A percentile compares a stretch with the other conserved stretches of the same genome.
phyloP scores from a whole-genome alignment of 2,113 vertebrate genomes.

The Plecotus auritus region DNA sequence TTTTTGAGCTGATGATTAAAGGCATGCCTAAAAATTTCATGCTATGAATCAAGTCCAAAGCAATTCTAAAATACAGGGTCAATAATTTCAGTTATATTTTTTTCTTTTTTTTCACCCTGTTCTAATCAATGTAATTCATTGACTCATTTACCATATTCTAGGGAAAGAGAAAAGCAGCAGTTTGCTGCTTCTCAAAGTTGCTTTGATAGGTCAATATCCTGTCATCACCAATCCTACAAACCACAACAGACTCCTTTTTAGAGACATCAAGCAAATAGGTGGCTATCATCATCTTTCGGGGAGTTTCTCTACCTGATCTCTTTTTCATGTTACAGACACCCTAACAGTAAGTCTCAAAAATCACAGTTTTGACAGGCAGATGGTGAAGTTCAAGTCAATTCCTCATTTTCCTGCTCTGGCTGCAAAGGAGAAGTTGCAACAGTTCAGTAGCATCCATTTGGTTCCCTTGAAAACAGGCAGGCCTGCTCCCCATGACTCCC shows the following conservation, averaged over 20 bases:
- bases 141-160: background rate
- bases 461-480: background rate
- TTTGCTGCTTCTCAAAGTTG: slow-evolving; percentile 37
- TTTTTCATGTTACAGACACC: slow-evolving; percentile 11
- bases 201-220: slow-evolving; percentile 39
- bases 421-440: background rate
- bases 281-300: background rate
- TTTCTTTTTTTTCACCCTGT: background rate
- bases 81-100: background rate
- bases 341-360: slow-evolving; percentile 35
- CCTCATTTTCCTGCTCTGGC: background rate
- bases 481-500: background rate
- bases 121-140: slow-evolving; percentile 30
- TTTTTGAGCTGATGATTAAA: background rate
- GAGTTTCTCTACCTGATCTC: background rate
- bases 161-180: background rate
- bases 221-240: background rate
- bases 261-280: slow-evolving; percentile 43
- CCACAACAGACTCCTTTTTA: background rate
- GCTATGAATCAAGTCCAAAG: background rate
- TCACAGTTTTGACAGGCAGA: slow-evolving; percentile 38
- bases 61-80: background rate
- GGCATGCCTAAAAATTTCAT: background rate
- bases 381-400: background rate
- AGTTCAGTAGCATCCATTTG: slow-evolving; percentile 12